Percentiles rank a stretch among this genome's conserved stretches.
Evolutionary conservation across 2,113 vertebrate genomes (phyloP).

Genomic region (Sylvietta virens): DNA sequence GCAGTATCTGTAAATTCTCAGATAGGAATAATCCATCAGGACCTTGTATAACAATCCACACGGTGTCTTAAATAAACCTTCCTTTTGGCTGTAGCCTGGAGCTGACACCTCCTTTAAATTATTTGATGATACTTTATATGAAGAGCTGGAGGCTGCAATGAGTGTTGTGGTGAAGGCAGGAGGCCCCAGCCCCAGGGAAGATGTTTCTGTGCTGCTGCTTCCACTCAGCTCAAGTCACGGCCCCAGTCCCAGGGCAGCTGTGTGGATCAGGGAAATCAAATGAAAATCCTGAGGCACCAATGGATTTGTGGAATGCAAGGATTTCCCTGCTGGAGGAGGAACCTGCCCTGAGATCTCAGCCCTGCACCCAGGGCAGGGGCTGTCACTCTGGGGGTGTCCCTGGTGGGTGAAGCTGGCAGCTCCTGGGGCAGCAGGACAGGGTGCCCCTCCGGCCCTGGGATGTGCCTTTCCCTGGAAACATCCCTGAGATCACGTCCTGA

Average conservation of each 20-base stretch:
- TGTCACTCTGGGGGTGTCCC: fast-evolving
- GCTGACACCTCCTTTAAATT: constrained; percentile 35
- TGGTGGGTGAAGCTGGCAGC: fast-evolving
- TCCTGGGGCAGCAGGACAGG: not conserved
- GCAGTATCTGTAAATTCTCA: constrained; percentile 59
- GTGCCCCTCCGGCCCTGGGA: not conserved
- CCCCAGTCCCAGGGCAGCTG: not conserved
- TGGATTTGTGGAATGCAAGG: not conserved
- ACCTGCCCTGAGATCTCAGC: fast-evolving
- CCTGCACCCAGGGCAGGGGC: not conserved
- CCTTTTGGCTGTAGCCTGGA: constrained; percentile 1
- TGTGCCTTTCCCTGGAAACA: not conserved
- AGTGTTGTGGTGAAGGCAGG: not conserved
- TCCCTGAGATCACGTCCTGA: not conserved
- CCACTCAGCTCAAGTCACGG: fast-evolving
- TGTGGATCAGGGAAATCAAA: fast-evolving
- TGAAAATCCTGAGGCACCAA: fast-evolving
- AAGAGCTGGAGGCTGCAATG: not conserved
- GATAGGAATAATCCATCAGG: constrained; percentile 55
- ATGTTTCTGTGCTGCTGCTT: not conserved
- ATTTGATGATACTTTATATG: not conserved
- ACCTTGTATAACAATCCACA: constrained; percentile 27
- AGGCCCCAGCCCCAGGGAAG: not conserved
- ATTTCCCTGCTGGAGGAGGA: not conserved
- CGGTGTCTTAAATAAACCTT: constrained; percentile 45